Evolutionary conservation across 2,797 vertebrate genomes (phyloP).

Genomic region (Molothrus aeneus): DNA sequence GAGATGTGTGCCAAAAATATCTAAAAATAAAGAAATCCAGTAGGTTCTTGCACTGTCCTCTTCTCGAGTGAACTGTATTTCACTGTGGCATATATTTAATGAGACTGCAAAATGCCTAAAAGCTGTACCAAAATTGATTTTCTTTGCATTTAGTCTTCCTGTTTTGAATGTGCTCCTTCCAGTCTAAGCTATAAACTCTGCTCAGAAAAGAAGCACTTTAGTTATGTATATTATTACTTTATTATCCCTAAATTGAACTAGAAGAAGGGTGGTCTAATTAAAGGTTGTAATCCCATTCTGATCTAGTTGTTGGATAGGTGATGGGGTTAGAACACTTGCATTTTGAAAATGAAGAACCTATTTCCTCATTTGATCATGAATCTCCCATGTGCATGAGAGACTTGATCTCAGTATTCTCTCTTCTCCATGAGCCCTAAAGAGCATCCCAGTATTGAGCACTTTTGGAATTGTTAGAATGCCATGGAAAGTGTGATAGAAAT

Average conservation of each 20-base stretch:
- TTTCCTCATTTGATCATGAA: neutral
- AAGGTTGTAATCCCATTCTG: neutral
- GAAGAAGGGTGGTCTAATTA: neutral
- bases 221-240: neutral
- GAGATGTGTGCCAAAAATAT: neutral
- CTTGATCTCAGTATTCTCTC: neutral
- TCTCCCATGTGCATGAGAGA: rapidly evolving
- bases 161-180: neutral
- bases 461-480: neutral
- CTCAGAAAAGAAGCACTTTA: neutral
- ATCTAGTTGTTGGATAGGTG: neutral
- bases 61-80: neutral
- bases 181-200: neutral
- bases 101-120: neutral
- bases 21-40: neutral
- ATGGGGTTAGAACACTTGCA: rapidly evolving
- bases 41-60: neutral
- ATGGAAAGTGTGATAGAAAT: neutral
- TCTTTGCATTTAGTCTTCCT: neutral
- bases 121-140: neutral
- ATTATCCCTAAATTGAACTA: neutral
- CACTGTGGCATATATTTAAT: neutral
- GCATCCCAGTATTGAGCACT: neutral
- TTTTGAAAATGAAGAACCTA: neutral
- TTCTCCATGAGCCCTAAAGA: neutral